A percentile compares a stretch with the other conserved stretches of the same genome.
These are phyloP conservation scores for Ischnura elegans DNA, from an alignment of 2,888 invertebrate genomes.

Conservation along the genomic window DNA sequence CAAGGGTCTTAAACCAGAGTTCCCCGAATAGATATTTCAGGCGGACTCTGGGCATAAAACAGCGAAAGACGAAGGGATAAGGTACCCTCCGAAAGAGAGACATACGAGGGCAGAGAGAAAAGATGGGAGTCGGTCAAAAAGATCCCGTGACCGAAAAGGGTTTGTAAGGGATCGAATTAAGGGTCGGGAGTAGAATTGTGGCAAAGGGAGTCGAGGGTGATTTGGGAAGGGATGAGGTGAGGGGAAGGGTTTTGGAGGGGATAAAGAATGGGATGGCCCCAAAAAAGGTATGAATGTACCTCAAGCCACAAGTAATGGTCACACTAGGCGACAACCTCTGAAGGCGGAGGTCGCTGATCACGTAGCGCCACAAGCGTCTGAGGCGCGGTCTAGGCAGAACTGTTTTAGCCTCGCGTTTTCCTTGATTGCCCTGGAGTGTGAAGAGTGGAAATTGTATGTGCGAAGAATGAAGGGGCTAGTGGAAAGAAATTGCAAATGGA, in stretches of 20 bases:
- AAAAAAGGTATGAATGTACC: neutral
- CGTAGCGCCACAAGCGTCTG: neutral
- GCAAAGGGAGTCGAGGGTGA: neutral
- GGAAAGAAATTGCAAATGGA: neutral
- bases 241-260: neutral
- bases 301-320: neutral
- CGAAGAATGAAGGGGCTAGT: too few species aligned
- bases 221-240: neutral
- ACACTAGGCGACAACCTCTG: neutral
- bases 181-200: neutral
- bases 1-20: neutral
- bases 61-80: neutral
- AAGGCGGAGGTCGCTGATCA: neutral
- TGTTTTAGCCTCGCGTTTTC: neutral
- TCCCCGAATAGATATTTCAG: neutral
- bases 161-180: neutral
- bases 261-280: neutral
- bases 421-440: too few species aligned
- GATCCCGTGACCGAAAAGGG: constrained; percentile 2
- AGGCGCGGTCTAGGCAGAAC: neutral
- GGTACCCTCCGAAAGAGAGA: too few species aligned
- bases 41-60: neutral
- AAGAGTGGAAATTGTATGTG: too few species aligned
- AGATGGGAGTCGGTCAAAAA: neutral
- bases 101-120: neutral